Evolutionary conservation across 2,113 vertebrate species (phyloP).

Genomic region (Murina feae): DNA sequence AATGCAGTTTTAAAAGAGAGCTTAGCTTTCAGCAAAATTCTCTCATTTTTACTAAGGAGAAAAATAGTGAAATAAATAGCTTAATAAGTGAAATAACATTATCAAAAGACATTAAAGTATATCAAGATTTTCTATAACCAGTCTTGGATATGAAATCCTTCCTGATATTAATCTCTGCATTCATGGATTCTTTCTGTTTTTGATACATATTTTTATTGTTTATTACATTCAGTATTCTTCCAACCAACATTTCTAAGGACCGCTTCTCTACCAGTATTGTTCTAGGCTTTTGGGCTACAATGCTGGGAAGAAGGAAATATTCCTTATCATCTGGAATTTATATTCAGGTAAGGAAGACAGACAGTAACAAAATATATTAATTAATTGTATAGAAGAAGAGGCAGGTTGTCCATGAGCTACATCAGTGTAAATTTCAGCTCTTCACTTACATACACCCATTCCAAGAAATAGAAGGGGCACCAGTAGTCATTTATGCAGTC

Average conservation of each 20-base stretch:
- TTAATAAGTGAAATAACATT: background rate
- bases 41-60: background rate
- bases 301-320: background rate
- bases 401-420: background rate
- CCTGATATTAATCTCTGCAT: background rate
- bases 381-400: background rate
- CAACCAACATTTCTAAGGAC: background rate
- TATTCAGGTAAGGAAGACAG: background rate
- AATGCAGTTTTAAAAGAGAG: background rate
- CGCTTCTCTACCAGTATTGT: fast-evolving
- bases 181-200: background rate
- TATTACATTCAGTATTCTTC: background rate
- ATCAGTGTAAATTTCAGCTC: background rate
- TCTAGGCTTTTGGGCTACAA: background rate
- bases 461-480: background rate
- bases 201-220: background rate
- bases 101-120: background rate
- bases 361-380: background rate
- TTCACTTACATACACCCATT: background rate
- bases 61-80: background rate
- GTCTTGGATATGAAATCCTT: background rate
- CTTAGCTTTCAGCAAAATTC: background rate
- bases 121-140: background rate
- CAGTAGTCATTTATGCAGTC: background rate
- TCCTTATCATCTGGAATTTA: background rate